Percentiles rank a stretch among this genome's conserved stretches.
Conservation (phyloP, 2,113 vertebrate species). For the Eonycteris spelaea region DNA sequence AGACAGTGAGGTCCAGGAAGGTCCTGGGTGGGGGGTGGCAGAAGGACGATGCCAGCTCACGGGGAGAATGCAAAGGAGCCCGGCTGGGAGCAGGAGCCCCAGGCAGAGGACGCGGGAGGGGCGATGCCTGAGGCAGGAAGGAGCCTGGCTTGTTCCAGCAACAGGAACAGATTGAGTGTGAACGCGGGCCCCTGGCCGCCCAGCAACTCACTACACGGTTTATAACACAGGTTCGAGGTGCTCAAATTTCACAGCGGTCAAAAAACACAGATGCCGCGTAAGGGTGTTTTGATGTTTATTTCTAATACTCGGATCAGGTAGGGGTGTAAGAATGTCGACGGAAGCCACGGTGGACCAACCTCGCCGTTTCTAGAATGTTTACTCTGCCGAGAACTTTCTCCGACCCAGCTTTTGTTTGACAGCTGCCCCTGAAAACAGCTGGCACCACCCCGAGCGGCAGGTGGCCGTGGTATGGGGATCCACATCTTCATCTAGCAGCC, state of each 20-base stretch:
- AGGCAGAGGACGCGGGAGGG: background rate
- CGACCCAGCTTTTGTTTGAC: background rate
- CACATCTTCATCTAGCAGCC: no score
- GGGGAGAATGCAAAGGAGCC: no score
- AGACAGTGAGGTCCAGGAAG: accelerated
- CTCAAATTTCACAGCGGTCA: background rate
- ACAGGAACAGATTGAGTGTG: background rate
- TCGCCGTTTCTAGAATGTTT: no score
- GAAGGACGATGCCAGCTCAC: accelerated
- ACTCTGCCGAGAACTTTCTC: background rate
- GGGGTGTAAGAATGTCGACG: no score
- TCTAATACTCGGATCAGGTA: background rate
- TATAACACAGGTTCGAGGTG: no score
- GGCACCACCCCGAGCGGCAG: accelerated
- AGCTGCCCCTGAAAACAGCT: no score
- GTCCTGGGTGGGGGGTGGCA: background rate
- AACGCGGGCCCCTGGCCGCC: accelerated
- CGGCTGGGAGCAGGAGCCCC: background rate
- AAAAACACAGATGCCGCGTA: background rate
- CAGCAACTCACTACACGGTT: accelerated
- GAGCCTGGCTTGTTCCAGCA: background rate
- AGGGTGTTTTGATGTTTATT: background rate
- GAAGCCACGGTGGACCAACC: background rate
- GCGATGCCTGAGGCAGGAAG: background rate
- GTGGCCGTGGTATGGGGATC: no score